Percentiles rank a stretch among this genome's conserved stretches.
Evolutionary conservation across 2,113 vertebrate genomes (phyloP).

Genomic region (Diglossa brunneiventris): DNA sequence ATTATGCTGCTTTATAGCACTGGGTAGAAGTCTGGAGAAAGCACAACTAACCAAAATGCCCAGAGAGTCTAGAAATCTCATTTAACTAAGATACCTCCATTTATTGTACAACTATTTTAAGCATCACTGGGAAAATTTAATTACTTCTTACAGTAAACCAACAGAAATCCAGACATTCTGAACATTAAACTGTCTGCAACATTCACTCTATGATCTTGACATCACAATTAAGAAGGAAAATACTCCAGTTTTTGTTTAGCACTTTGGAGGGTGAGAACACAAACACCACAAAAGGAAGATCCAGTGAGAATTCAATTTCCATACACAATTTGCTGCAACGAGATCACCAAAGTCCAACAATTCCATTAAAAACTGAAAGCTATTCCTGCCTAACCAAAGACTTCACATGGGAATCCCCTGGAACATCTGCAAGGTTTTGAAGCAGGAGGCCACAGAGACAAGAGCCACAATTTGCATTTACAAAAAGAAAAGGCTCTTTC

Average conservation of each 20-base stretch:
- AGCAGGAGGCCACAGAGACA: not conserved
- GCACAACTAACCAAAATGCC: not conserved
- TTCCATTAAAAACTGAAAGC: not conserved
- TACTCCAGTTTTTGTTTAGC: not conserved
- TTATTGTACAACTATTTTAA: not conserved
- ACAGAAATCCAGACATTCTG: constrained; percentile 15
- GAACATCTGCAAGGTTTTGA: constrained; percentile 15
- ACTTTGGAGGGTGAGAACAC: not conserved
- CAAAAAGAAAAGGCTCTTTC: not conserved
- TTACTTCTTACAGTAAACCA: not conserved
- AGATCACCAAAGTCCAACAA: not conserved
- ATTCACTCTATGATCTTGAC: not conserved
- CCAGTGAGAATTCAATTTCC: constrained; percentile 21
- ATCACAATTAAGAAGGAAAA: constrained; percentile 4
- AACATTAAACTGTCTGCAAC: constrained; percentile 1
- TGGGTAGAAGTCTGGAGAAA: not conserved
- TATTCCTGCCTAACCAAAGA: not conserved
- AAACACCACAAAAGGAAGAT: not conserved
- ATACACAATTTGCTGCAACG: not conserved
- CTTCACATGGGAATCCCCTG: not conserved
- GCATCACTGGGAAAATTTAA: not conserved
- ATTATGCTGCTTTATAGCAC: not conserved
- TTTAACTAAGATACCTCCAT: not conserved
- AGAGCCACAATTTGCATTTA: constrained; percentile 4
- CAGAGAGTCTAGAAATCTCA: not conserved